Evolutionary conservation across 2,888 invertebrate genomes (phyloP), one percentile per base, ranked within the genome.

Genomic region (Tinea semifulvella): DNA sequence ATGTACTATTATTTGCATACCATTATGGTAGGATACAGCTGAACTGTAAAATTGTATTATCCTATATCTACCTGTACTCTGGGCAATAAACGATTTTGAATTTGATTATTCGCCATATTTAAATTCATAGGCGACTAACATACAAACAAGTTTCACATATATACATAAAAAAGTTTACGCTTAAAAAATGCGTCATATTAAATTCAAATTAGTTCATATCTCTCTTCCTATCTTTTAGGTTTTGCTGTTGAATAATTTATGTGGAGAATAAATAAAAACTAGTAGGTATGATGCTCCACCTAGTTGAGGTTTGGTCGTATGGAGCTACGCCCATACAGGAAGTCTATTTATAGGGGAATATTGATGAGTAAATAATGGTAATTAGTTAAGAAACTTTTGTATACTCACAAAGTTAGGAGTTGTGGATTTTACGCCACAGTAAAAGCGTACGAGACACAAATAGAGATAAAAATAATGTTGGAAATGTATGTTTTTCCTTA

Each of bases 171-270:
- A 20, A 40, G 13, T 22, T 40, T 14, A 38, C 17, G 17, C 40
- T 17, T 22, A 6, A 22, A 40, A 14, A 40, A 40, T 13, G 40
- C 31, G 43, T 60, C 63, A 58, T 58, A 61, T 66, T 56, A 60
- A 68, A 73, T 76, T 71, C 64, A 70, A 75, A 74, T 71, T 67
- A 69, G 65, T 59, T 56, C 52, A 50, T 65, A 68, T 69, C 69
- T 51, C 54, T 58, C 56, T 60, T 61, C 58, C 56, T 65, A 69
- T 69, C 69, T 65, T 61, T 63, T 63, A 59, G 62, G 65, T 68
- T 66, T 68, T 60, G 62, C 63, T 68, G 61, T 60, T 69, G 70
- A 73, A 71, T 74, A 65, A 74, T 72, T 68, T 71, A 73, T 74
- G 58, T 63, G 50, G 53, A 51, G 57, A 57, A 64, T 65, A 69